phyloP scores from a whole-genome alignment of 1,140 invertebrate species.

The Drosophila nannoptera region DNA sequence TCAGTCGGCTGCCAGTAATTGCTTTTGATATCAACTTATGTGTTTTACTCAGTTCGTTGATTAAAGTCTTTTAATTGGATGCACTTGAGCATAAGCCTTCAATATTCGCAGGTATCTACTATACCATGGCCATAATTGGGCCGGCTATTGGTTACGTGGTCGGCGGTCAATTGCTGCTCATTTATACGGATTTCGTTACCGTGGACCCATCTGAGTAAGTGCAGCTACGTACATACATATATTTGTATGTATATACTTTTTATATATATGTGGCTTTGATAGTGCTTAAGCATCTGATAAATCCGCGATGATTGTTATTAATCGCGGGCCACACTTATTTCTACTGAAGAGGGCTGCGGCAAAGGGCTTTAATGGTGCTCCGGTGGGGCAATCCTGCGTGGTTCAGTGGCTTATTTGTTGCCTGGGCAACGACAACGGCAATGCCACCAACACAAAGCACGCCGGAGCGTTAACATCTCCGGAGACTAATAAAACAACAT shows the following conservation, averaged over 20 bases:
- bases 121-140: slow-evolving; percentile 89
- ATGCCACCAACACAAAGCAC: slow-evolving; percentile 54
- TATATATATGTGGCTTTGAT: neutral
- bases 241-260: neutral
- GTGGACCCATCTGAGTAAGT: slow-evolving; percentile 84
- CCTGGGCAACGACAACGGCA: slow-evolving; percentile 44
- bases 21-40: neutral
- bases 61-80: neutral
- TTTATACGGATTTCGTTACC: slow-evolving; percentile 87
- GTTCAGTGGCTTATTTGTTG: slow-evolving; percentile 54
- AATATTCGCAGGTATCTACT: slow-evolving; percentile 84
- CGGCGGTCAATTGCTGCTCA: slow-evolving; percentile 87
- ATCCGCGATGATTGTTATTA: slow-evolving; percentile 61
- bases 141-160: slow-evolving; percentile 89
- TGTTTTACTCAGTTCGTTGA: neutral
- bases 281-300: slow-evolving; percentile 24
- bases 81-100: neutral
- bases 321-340: slow-evolving; percentile 44
- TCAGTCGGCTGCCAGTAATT: neutral
- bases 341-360: neutral
- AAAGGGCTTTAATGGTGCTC: slow-evolving; percentile 54
- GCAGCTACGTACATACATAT: slow-evolving; percentile 2
- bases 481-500: slow-evolving; percentile 79
- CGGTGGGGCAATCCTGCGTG: neutral
- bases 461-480: slow-evolving; percentile 62